Evolutionary conservation across 2,797 vertebrate genomes (phyloP), one percentile per base, ranked within the genome.

Genomic region (Holocentrus rufus): DNA sequence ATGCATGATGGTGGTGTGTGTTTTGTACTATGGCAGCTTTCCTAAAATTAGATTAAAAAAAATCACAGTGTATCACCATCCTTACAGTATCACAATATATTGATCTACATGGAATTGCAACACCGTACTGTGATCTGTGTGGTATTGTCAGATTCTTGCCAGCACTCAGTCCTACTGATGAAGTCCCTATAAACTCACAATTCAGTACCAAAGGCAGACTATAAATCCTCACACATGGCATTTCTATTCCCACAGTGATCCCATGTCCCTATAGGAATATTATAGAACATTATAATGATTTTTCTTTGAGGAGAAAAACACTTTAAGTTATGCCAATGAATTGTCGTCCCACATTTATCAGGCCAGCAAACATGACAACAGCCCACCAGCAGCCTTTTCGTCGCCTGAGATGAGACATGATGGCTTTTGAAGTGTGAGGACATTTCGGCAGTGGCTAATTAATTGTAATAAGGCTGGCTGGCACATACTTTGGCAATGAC

Each of bases 391-490:
- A 82, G 86, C 78, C 81, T 88, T 86, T 85, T 87, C 49, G 27
- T 71, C 74, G 84, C 80, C 85, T 13, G 62, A 72, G 71, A 85
- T 65, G 60, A 88, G 86, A 90, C 85, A 56, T 79, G 84, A 86
- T 85, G 62, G 65, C 77, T 87, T 89, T 79, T 90, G 88, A 90
- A 90, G 91, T 90, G 91, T 87, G 88, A 88, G 89, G 91, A 91
- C 91, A 91, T 92, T 90, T 90, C 74, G 69, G 84, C 83, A 76
- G 74, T 14, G 25, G 86, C 87, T 92, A 93, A 93, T 93, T 92
- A 93, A 92, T 93, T 92, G 92, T 92, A 92, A 92, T 87, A 90
- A 90, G 86, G 80, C 85, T 73, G 81, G 84, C 80, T 88, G 83
- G 86, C 80, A 82, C 85, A 72, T 80, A 64, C 55, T 77, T 63